Conservation (phyloP, 2,113 vertebrate genomes). For the Plestiodon gilberti region DNA sequence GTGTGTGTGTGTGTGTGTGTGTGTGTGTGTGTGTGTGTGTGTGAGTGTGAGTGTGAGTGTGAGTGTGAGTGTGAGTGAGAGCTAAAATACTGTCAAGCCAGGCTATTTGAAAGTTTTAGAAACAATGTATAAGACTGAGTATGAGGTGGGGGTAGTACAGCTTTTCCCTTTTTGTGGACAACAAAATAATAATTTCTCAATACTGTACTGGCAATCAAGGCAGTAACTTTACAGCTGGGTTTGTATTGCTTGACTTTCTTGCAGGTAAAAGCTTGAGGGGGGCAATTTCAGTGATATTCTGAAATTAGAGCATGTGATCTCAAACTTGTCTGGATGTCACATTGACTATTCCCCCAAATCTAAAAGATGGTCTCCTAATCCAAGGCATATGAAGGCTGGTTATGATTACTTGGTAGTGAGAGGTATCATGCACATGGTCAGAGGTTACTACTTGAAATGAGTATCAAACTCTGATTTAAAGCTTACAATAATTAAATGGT, state of each 20-base stretch:
- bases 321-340: neutral
- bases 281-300: neutral
- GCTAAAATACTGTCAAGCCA: neutral
- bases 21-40: no score
- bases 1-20: no score
- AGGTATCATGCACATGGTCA: neutral
- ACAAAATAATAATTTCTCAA: neutral
- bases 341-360: neutral
- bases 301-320: neutral
- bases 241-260: neutral
- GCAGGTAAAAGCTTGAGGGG: neutral
- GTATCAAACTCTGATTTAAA: neutral
- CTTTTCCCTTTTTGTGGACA: neutral
- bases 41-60: no score
- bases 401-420: neutral
- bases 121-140: neutral
- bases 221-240: neutral
- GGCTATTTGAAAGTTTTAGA: neutral
- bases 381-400: neutral
- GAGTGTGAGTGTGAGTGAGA: neutral
- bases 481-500: neutral
- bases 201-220: neutral
- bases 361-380: neutral
- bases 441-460: neutral
- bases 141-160: neutral